These are phyloP conservation scores for Chloebia gouldiae DNA, from an alignment of 2,113 vertebrate species.

Conservation along the genomic window DNA sequence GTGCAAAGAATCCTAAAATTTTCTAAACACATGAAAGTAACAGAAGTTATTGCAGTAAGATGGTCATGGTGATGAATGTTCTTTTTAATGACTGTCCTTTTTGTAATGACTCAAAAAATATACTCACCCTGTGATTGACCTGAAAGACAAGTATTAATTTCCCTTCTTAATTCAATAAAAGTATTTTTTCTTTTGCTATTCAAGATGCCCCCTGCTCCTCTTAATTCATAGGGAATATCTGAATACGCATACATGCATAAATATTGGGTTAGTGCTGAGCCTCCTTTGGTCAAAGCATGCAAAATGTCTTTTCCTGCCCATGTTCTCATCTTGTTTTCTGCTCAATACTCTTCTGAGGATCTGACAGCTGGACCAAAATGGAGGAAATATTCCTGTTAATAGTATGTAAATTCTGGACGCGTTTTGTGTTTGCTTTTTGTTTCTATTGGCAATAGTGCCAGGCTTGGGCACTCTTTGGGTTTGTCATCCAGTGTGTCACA, in stretches of 20 bases:
- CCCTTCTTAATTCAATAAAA: neutral
- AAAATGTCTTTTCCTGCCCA: neutral
- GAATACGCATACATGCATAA: neutral
- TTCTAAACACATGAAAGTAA: neutral
- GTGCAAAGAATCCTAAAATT: neutral
- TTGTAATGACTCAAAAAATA: neutral
- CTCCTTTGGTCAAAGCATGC: neutral
- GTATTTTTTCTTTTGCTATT: neutral
- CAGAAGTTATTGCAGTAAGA: neutral
- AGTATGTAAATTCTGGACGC: neutral
- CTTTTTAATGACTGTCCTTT: neutral
- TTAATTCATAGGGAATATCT: neutral
- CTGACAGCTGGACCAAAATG: neutral
- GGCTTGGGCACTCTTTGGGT: neutral
- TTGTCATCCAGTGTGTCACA: neutral
- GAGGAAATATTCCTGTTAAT: neutral
- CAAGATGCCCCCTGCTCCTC: neutral
- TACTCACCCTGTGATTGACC: neutral
- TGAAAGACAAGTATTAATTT: neutral
- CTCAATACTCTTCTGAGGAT: neutral
- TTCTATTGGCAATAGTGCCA: neutral
- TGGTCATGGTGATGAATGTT: neutral
- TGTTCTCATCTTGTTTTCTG: neutral
- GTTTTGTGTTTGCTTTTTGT: neutral
- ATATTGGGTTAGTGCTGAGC: neutral